Base-by-base conservation (phyloP, 2,797 vertebrate species). In the Moxostoma hubbsi region DNA sequence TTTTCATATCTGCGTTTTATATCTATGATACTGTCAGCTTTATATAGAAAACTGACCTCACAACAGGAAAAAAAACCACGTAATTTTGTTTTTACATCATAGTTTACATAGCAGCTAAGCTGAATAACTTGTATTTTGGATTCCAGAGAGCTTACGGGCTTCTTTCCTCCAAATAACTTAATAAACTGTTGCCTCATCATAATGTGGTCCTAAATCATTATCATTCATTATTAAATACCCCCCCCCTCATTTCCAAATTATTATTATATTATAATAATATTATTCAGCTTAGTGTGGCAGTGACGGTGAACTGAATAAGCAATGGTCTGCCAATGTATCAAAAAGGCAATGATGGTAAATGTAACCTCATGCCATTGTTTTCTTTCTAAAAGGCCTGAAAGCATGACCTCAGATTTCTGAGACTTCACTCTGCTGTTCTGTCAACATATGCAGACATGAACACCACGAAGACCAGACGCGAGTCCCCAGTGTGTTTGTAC, bases 331-430 rank as follows among this genome's bases (percentile, higher is more conserved):
- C 91, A 81, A 54, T 18, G 75, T 85, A 92, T 93, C 89, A 90
- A 84, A 92, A 81, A 83, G 84, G 90, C 89, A 87, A 88, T 90
- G 90, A 91, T 87, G 89, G 89, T 82, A 83, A 86, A 89, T 91
- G 89, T 83, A 91, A 86, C 81, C 46, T 87, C 81, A 79, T 65
- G 83, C 87, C 89, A 91, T 92, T 95, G 91, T 93, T 94, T 89
- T 92, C 93, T 81, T 94, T 93, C 92, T 92, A 93, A 91, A 91
- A 92, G 90, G 65, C 86, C 69, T 58, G 70, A 88, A 80, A 85
- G 58, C 82, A 90, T 90, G 85, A 83, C 77, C 86, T 5, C 45
- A 79, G 72, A 88, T 89, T 82, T 85, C 81, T 81, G 82, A 80
- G 67, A 78, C 66, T 80, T 88, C 88, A 88, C 89, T 91, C 62